Evolutionary conservation across 1,140 invertebrate genomes (phyloP), one percentile per base, ranked within the genome.

Genomic region (Lepidurus arcticus): DNA sequence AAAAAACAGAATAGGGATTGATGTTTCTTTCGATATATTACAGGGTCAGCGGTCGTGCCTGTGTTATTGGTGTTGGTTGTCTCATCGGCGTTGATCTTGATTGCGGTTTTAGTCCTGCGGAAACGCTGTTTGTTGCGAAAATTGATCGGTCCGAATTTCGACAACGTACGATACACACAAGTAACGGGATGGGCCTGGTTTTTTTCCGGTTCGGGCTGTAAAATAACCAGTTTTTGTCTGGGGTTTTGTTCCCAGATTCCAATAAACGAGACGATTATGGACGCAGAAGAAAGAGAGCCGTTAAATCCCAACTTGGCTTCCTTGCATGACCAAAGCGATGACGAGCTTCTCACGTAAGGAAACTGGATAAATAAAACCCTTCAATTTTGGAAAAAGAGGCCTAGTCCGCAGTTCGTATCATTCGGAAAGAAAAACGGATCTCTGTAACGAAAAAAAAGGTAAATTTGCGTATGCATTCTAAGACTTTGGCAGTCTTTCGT

Each of bases 331-430:
- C 53, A 65, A 65, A 65, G 53, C 13, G 53, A 65, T 65, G 53
- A 65, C 53, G 53, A 65, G 53, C 53, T 65, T 65, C 53, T 65
- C 53, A 65, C 53, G 53, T 65, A 65, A 65, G 21, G 21, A 65
- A 65, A 16, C 6, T n/a, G 13, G 53, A 16, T n/a, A 65, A n/a
- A 65, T 65, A 7, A 16, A 21, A 16, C 16, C 53, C 53, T 65
- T 21, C 16, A 21, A 4, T 7, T n/a, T 47, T 4, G 21, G 13
- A 65, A 65, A 11, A 16, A 7, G 21, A 65, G 16, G 53, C 53
- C 53, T 65, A 65, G 53, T 65, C 53, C 13, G 13, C 53, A 65
- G 4, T 65, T n/a, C 7, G 53, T 21, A 21, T 65, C 53, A 65
- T 65, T n/a, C 8, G 53, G 21, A 65, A 65, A 65, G 53, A 65